phyloP scores from a whole-genome alignment of 2,888 invertebrate species.

The Pegoplata infirma region DNA sequence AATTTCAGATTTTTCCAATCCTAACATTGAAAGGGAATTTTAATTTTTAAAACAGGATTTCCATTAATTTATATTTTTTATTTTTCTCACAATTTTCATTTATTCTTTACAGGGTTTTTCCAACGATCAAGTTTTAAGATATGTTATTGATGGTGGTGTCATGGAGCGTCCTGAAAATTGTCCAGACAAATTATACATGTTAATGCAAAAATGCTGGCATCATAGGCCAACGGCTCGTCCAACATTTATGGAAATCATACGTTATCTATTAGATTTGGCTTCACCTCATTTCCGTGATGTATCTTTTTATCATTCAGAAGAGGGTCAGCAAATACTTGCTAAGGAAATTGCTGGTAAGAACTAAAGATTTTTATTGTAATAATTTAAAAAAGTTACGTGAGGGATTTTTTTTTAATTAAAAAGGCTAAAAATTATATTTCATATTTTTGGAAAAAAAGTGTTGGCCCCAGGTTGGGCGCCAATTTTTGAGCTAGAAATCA shows the following conservation, averaged over 20 bases:
- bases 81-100: too few species aligned
- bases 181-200: slow-evolving; percentile 91
- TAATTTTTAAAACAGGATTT: too few species aligned
- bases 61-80: too few species aligned
- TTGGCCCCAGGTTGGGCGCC: too few species aligned
- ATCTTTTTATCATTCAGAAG: slow-evolving; percentile 83
- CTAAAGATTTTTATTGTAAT: not conserved
- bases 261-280: slow-evolving; percentile 84
- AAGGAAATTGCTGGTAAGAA: slow-evolving; percentile 68
- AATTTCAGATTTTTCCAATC: too few species aligned
- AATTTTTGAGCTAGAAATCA: too few species aligned
- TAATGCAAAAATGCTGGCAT: slow-evolving; percentile 97
- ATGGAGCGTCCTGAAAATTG: slow-evolving; percentile 98
- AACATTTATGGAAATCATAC: slow-evolving; percentile 89
- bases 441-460: too few species aligned
- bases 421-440: too few species aligned
- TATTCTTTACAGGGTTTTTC: slow-evolving; percentile 83
- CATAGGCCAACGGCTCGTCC: slow-evolving; percentile 89
- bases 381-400: too few species aligned
- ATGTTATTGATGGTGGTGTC: slow-evolving; percentile 93
- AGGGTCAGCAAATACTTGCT: slow-evolving; percentile 69
- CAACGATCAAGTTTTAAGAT: slow-evolving; percentile 94
- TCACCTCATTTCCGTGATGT: slow-evolving; percentile 80
- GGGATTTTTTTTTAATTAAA: slow-evolving; percentile 1
- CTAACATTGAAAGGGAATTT: too few species aligned